phyloP scores from a whole-genome alignment of 2,113 vertebrate species.

The Microtus montanus region DNA sequence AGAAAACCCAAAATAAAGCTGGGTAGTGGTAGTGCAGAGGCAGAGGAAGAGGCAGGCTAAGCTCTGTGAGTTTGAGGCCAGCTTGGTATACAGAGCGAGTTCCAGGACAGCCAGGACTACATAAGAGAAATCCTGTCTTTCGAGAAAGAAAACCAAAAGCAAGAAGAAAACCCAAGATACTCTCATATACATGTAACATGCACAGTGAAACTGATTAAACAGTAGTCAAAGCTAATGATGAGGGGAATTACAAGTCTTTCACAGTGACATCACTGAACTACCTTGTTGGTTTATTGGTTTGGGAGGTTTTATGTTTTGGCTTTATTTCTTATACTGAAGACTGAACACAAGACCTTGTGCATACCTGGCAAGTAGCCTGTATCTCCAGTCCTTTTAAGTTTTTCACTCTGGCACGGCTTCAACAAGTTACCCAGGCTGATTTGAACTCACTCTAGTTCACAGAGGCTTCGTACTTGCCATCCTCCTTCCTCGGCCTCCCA shows the following conservation, averaged over 20 bases:
- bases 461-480: background rate
- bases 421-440: background rate
- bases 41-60: background rate
- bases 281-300: background rate
- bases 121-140: background rate
- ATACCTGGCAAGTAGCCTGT: background rate
- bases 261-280: background rate
- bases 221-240: background rate
- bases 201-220: conserved; percentile 36
- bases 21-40: background rate
- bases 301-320: background rate
- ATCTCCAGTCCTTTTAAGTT: too few relatives aligned
- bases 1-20: background rate
- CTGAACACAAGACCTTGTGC: background rate
- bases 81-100: too few relatives aligned
- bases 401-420: background rate
- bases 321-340: background rate
- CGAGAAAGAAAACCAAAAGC: background rate
- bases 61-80: too few relatives aligned
- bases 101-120: background rate
- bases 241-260: background rate
- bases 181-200: background rate
- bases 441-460: background rate
- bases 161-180: background rate
- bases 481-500: background rate